phyloP scores from a whole-genome alignment of 2,797 vertebrate species.

The Sebastes dallii region DNA sequence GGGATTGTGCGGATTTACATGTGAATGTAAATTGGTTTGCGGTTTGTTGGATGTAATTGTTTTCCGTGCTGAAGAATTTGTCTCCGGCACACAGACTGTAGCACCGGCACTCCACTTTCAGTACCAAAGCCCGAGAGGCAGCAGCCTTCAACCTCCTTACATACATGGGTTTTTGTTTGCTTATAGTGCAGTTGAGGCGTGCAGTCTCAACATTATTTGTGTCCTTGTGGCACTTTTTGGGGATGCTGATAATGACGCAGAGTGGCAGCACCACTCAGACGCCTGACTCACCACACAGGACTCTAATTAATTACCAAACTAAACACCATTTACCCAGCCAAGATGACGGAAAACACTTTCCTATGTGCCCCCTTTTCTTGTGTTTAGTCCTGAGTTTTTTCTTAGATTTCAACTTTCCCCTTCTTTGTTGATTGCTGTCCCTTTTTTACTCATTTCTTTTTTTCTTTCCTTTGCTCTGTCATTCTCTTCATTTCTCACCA shows the following conservation, averaged over 20 bases:
- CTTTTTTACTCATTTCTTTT: neutral
- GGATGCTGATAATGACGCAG: constrained; percentile 25
- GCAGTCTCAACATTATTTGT: neutral
- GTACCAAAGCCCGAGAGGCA: neutral
- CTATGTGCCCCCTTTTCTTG: neutral
- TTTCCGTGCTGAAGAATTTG: constrained; percentile 17
- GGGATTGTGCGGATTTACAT: constrained; percentile 49
- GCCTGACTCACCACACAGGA: constrained; percentile 25
- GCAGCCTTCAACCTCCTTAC: neutral
- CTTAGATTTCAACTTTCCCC: neutral
- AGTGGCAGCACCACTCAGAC: constrained; percentile 17
- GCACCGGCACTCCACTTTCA: neutral
- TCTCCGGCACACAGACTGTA: constrained; percentile 3
- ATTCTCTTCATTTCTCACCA: constrained; percentile 10
- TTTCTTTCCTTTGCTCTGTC: neutral
- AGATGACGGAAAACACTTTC: constrained; percentile 24
- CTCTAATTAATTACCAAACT: constrained; percentile 26
- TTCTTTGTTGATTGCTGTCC: neutral
- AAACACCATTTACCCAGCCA: neutral
- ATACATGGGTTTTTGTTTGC: neutral
- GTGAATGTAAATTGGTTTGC: constrained; percentile 45
- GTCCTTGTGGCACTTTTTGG: neutral
- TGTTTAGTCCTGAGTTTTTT: neutral
- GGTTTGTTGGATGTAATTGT: constrained; percentile 45
- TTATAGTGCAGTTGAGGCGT: neutral